Conservation (phyloP, 2,797 vertebrate species). For the Chrysocyon brachyurus region DNA sequence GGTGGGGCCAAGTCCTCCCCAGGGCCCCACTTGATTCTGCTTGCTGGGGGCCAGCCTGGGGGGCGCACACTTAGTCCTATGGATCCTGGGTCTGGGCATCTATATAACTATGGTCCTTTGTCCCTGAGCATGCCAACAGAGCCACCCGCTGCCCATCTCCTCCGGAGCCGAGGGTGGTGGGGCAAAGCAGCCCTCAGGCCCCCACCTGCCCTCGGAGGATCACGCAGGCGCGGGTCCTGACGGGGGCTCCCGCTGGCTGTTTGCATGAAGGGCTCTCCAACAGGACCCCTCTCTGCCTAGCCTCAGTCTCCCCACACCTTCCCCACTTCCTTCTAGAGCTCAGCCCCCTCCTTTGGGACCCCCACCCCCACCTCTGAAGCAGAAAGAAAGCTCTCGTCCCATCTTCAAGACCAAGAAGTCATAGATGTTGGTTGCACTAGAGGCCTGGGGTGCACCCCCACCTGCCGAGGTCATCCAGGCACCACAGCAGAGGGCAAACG, state of each 20-base stretch:
- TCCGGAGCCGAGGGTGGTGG: not conserved
- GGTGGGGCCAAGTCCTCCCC: not conserved
- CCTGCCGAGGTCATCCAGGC: accelerated
- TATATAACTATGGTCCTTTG: not conserved
- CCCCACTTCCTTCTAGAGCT: not conserved
- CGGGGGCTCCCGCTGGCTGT: not conserved
- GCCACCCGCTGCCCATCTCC: not conserved
- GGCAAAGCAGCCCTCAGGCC: not conserved
- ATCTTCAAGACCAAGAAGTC: too few relatives aligned
- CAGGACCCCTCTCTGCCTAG: not conserved
- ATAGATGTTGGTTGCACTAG: not conserved
- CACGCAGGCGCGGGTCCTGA: not conserved
- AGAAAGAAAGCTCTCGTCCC: not conserved
- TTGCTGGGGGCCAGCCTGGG: not conserved
- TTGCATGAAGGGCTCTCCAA: not conserved
- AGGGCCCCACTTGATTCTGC: too few relatives aligned
- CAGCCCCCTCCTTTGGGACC: not conserved
- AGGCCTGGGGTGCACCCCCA: not conserved
- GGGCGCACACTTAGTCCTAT: accelerated
- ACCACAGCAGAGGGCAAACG: not conserved
- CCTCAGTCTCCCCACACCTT: not conserved
- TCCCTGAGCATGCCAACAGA: accelerated
- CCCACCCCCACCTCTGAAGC: not conserved
- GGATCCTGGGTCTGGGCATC: accelerated
- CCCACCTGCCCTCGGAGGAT: not conserved